phyloP scores from a whole-genome alignment of 2,797 vertebrate species.

The Carduelis carduelis region DNA sequence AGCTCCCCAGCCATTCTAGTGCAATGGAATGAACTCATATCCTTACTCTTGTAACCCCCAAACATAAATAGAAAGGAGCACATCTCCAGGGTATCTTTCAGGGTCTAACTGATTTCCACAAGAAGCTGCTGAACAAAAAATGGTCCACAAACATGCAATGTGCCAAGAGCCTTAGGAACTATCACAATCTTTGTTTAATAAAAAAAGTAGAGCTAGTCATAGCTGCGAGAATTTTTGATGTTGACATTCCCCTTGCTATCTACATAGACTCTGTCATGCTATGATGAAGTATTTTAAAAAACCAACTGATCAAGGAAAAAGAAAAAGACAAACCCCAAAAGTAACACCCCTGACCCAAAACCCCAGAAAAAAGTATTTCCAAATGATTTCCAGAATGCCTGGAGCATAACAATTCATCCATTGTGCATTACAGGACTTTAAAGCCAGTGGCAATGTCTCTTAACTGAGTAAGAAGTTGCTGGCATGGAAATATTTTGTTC shows the following conservation, averaged over 20 bases:
- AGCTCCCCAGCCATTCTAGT: background rate
- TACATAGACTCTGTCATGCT: background rate
- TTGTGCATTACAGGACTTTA: background rate
- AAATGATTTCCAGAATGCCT: background rate
- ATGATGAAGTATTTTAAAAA: background rate
- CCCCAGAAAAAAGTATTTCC: no score
- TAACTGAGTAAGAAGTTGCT: background rate
- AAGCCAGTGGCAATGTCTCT: background rate
- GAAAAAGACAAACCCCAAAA: accelerated
- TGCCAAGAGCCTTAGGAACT: background rate
- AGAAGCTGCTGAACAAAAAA: background rate
- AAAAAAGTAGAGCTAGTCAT: background rate
- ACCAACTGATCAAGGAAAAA: background rate
- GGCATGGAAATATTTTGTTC: background rate
- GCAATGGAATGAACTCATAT: background rate
- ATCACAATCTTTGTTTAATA: background rate
- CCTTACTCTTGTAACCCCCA: background rate
- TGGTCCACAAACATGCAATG: background rate
- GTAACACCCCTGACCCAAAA: background rate
- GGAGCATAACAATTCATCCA: background rate
- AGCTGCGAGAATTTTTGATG: background rate
- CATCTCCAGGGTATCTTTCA: background rate
- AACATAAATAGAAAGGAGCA: background rate
- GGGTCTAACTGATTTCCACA: background rate
- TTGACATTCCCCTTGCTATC: background rate